phyloP scores from a whole-genome alignment of 2,888 invertebrate species.

The Chrysolina haemoptera region DNA sequence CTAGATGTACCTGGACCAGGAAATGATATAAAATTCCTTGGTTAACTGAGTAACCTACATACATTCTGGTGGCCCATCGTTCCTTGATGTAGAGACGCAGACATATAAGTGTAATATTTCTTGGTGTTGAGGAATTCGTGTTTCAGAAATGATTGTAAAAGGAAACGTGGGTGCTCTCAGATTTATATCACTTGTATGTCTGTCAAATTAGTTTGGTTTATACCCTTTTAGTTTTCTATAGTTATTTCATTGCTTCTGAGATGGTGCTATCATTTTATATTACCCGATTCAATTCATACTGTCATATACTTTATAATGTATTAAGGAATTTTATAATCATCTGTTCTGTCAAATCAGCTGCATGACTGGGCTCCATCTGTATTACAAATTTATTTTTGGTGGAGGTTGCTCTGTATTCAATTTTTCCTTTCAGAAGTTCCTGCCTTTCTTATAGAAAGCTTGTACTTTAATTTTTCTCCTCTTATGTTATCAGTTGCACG shows the following conservation, averaged over 20 bases:
- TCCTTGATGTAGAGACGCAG: not conserved
- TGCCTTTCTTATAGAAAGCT: conserved; percentile 42
- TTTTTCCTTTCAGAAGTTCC: conserved; percentile 48
- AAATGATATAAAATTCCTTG: conserved; percentile 48
- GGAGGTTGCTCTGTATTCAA: conserved; percentile 42
- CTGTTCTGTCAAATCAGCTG: conserved; percentile 42
- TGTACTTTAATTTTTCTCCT: conserved; percentile 38
- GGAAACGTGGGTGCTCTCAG: not conserved
- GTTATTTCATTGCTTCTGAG: not conserved
- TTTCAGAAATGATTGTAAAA: not conserved
- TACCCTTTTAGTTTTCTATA: not conserved
- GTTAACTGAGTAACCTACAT: conserved; percentile 1
- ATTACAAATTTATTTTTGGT: conserved; percentile 36
- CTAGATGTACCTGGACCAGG: conserved; percentile 34
- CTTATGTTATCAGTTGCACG: conserved; percentile 45
- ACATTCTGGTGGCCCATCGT: conserved; percentile 8
- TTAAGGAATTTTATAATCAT: conserved; percentile 46
- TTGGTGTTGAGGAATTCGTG: not conserved
- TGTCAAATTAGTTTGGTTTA: not conserved
- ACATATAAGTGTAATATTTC: not conserved
- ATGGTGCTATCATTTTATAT: not conserved
- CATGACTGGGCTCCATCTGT: conserved; percentile 49
- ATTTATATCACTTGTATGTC: not conserved
- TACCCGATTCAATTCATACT: not conserved
- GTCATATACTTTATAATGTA: not conserved